Evolutionary conservation across 2,797 vertebrate genomes (phyloP).

Genomic region (Phylloscopus collybita): DNA sequence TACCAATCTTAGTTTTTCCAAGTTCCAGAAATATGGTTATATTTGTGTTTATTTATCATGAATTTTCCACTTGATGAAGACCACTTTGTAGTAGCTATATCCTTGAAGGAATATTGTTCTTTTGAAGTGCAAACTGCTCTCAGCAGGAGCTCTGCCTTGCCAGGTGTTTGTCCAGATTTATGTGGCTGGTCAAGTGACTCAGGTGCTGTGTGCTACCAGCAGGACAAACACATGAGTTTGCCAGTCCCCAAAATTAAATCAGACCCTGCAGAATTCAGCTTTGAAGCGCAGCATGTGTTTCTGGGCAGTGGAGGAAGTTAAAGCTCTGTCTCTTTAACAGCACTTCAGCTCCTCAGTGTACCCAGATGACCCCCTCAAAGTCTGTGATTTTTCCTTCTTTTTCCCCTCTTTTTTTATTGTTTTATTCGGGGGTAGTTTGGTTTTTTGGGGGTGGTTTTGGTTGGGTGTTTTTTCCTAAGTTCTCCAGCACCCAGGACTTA

Average conservation of each 20-base stretch:
- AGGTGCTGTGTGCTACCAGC: neutral
- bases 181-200: neutral
- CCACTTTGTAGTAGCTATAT: neutral
- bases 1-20: neutral
- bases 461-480: neutral
- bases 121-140: neutral
- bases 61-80: neutral
- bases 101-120: neutral
- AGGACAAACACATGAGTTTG: neutral
- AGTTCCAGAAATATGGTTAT: neutral
- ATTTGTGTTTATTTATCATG: neutral
- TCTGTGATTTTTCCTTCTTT: conserved; percentile 8
- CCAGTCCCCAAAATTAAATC: neutral
- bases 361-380: neutral
- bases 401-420: neutral
- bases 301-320: neutral
- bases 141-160: neutral
- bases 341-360: neutral
- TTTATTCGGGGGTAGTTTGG: neutral
- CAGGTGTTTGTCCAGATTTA: neutral
- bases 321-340: neutral
- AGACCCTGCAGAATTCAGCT: neutral
- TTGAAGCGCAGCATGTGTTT: neutral
- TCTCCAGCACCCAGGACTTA: neutral
- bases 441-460: neutral